These are phyloP conservation scores for Dorcus parallelipipedus DNA, from an alignment of 2,888 invertebrate species.

Conservation along the genomic window DNA sequence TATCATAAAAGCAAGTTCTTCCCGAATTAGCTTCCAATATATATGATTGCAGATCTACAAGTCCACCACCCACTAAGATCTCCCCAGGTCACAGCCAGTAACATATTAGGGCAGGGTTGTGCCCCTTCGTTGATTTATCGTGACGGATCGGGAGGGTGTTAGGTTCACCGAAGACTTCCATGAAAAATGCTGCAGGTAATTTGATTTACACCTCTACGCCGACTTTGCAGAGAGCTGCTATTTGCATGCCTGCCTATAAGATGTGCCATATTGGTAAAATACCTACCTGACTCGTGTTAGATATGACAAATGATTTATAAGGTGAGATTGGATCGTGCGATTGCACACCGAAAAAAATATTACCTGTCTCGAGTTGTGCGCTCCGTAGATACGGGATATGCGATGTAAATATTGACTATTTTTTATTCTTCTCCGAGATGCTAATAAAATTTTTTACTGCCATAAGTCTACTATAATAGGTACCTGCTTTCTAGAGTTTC, in stretches of 20 bases:
- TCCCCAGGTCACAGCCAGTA: conserved; percentile 21
- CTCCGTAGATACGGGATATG: background rate
- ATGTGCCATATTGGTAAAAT: conserved; percentile 39
- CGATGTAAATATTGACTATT: background rate
- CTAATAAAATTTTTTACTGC: too few relatives aligned
- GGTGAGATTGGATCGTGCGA: conserved; percentile 38
- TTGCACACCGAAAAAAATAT: conserved; percentile 29
- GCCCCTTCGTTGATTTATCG: conserved; percentile 35
- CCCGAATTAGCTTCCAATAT: background rate
- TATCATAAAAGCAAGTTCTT: background rate
- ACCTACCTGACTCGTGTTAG: conserved; percentile 42
- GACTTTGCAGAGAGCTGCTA: conserved; percentile 26
- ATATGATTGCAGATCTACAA: conserved; percentile 30
- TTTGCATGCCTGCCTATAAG: conserved; percentile 24
- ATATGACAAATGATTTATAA: conserved; percentile 43
- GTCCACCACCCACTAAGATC: conserved; percentile 45
- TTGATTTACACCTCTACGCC: conserved; percentile 19
- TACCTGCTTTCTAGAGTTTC: background rate
- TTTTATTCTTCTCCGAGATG: background rate
- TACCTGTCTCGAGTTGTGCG: background rate
- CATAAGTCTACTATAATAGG: too few relatives aligned
- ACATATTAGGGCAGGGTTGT: conserved; percentile 16
- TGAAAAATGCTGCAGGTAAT: conserved; percentile 22
- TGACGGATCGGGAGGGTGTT: conserved; percentile 39
- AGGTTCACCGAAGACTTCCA: conserved; percentile 28